Conservation (phyloP, 2,797 vertebrate species). For the Poecilia velifera region DNA sequence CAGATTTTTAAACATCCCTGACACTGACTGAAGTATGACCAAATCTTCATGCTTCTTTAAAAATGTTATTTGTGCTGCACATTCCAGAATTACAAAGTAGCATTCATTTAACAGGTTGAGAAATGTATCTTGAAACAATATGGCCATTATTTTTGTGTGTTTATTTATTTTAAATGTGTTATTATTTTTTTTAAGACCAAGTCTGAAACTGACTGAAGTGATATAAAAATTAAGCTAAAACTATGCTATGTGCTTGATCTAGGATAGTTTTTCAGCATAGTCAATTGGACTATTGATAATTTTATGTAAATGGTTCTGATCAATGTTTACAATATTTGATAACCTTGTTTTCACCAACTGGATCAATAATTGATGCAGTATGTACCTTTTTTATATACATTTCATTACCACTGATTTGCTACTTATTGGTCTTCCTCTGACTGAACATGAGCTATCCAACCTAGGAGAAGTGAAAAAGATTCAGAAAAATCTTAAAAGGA, state of each 20-base stretch:
- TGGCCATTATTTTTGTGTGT: not conserved
- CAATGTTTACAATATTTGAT: not conserved
- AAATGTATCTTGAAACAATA: not conserved
- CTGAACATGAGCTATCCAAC: not conserved
- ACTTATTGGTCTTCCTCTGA: not conserved
- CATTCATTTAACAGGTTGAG: not conserved
- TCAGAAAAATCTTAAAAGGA: constrained; percentile 5
- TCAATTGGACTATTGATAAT: not conserved
- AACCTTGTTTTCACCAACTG: not conserved
- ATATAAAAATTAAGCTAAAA: not conserved
- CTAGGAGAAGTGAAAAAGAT: not conserved
- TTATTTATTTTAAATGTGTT: not conserved
- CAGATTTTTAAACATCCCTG: not conserved
- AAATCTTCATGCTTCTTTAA: not conserved
- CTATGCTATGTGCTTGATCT: not conserved
- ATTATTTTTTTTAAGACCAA: not conserved
- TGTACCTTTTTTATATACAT: not conserved
- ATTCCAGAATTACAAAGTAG: not conserved
- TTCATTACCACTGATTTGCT: not conserved
- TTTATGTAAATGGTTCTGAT: not conserved
- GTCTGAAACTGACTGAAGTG: not conserved
- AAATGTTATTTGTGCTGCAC: not conserved
- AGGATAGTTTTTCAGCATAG: not conserved
- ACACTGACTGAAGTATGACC: not conserved
- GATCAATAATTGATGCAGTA: not conserved